Base-by-base conservation (phyloP, 2,113 vertebrate genomes). In the Cochlearius cochlearius region DNA sequence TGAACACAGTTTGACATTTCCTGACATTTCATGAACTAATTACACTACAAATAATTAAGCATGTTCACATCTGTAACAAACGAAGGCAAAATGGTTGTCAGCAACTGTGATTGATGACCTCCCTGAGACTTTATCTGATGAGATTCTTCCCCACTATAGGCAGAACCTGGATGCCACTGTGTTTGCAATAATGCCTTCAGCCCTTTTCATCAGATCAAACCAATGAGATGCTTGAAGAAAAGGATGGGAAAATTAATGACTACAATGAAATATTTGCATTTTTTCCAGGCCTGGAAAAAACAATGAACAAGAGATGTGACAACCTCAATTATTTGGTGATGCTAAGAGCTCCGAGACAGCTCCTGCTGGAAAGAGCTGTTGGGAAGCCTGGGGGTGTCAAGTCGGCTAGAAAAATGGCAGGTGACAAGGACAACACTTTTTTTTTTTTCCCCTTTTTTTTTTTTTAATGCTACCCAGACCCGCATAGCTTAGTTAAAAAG, bases 241-340 rank as follows among this genome's bases (percentile, higher is more conserved):
- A 99, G 98, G 98, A 99, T 99, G 99, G 99, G 99, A 99, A 99
- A 99, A 99, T 99, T 99, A 99, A 99, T 99, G 99, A 99, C 98
- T 99, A 99, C 99, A 99, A 99, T 99, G 98, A 98, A 99, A 98
- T 99, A 99, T 99, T 99, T 98, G 98, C 99, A 99, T 99, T 99
- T 99, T 96, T 99, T 99, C 98, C 98, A 98, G 97, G 98, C 98
- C 96, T 98, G 95, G 98, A 98, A 98, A 98, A 98, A 98, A 98
- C 98, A 98, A 98, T 97, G 99, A 99, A 99, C 99, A 99, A 99
- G 99, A 98, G 98, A 98, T 98, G 98, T 99, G 99, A 99, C 99
- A 99, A 99, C 98, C 99, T 99, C 99, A 99, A 99, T 99, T 99
- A 99, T 99, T 99, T 99, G 99, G 99, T 99, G 98, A 98, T 98